These are phyloP conservation scores for Antechinus flavipes DNA, from an alignment of 2,113 vertebrate species.

Conservation along the genomic window DNA sequence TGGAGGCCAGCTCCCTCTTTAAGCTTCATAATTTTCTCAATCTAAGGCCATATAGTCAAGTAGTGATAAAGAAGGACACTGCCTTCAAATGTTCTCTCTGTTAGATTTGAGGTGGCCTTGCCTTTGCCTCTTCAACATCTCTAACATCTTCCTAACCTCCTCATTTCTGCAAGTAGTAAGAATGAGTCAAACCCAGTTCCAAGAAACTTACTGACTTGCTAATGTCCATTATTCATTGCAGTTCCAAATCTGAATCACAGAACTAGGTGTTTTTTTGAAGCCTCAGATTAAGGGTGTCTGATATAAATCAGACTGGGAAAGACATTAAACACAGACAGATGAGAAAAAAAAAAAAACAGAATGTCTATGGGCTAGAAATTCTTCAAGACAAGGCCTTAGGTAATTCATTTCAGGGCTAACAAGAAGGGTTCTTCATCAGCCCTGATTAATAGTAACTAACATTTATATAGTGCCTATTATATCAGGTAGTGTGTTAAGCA, in stretches of 20 bases:
- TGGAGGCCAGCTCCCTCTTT: not conserved
- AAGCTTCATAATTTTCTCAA: not conserved
- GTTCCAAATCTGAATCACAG: not conserved
- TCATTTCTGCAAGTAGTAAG: not conserved
- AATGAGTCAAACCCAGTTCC: conserved; percentile 1
- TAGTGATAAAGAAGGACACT: not conserved
- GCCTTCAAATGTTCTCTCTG: not conserved
- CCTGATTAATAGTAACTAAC: no score
- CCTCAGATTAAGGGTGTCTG: not conserved
- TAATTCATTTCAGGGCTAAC: no score
- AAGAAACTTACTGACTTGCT: not conserved
- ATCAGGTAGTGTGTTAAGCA: not conserved
- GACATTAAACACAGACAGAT: not conserved
- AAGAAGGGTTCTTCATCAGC: no score
- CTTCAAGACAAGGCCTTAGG: not conserved
- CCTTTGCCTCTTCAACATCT: not conserved
- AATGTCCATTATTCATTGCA: not conserved
- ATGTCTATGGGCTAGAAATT: not conserved
- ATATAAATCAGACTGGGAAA: not conserved
- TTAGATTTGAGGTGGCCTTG: not conserved
- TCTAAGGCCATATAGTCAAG: not conserved
- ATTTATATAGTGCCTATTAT: no score
- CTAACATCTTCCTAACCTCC: not conserved
- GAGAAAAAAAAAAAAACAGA: not conserved
- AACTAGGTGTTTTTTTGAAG: not conserved